Base-by-base conservation (phyloP, 2,888 invertebrate genomes). In the Nemapogon koenigi region DNA sequence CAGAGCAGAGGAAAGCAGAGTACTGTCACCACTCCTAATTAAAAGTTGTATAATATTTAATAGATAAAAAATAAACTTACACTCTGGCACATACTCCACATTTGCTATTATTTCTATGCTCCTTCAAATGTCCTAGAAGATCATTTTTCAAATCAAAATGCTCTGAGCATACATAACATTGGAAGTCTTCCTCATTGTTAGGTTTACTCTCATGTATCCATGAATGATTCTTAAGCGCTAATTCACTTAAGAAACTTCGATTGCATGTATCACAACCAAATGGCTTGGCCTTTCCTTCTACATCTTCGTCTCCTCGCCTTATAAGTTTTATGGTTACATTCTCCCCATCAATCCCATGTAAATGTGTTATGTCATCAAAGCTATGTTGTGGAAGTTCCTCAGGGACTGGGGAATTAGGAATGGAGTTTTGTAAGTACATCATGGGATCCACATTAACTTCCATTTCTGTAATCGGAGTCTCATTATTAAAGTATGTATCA, bases 361-460 rank as follows among this genome's bases (percentile, higher is more conserved):
- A 51, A 43, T 61, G 55, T 26, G 69, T 63, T 4, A 68, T 61
- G 53, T 66, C 57, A 40, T 58, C 52, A 30, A 54, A 50, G 35
- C 33, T 29, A 33, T 39, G 41, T 18, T 54, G 51, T 28, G 22
- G n/a, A 37, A 13, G 16, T 17, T 27, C 18, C 18, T 33, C 33
- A 11, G 16, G 18, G 11, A 18, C 40, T 8, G 55, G 55, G 11
- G 43, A 57, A 49, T 50, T 45, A 29, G 66, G 71, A 44, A 82
- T 82, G 42, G 80, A 65, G 46, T 81, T 84, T 49, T 86, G 83
- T 31, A 87, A 59, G 48, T 87, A 83, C 55, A 86, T 66, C 85
- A 87, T 86, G 3, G 88, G 87, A 57, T 88, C 88, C 1, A 88
- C 81, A 54, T 81, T 82, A 1, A 88, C 82, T 69, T 88, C 87